These are phyloP conservation scores for Coenobita brevimanus DNA, from an alignment of 1,140 invertebrate species.

Conservation along the genomic window DNA sequence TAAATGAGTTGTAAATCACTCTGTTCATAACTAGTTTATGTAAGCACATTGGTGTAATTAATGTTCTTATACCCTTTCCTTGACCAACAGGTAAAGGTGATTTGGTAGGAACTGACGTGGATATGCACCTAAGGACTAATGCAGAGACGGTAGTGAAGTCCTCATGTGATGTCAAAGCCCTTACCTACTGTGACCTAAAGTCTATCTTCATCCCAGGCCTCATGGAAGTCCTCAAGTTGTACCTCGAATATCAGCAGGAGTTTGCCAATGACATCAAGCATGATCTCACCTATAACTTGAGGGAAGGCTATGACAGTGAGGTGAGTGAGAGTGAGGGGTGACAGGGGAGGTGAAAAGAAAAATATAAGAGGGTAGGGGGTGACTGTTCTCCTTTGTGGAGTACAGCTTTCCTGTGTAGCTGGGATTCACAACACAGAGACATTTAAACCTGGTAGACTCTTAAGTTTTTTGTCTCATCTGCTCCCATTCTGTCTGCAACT, in stretches of 20 bases:
- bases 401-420: too few species aligned
- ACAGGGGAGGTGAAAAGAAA: neutral
- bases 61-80: too few species aligned
- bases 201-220: slow-evolving; percentile 93
- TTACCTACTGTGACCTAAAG: slow-evolving; percentile 96
- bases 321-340: slow-evolving; percentile 71
- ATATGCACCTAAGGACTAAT: slow-evolving; percentile 69
- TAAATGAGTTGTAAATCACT: too few species aligned
- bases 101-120: slow-evolving; percentile 95
- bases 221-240: slow-evolving; percentile 90
- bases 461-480: too few species aligned
- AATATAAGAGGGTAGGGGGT: too few species aligned
- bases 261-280: slow-evolving; percentile 96
- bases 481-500: too few species aligned
- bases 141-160: slow-evolving; percentile 90
- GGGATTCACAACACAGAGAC: too few species aligned
- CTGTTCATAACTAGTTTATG: too few species aligned
- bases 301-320: slow-evolving; percentile 93
- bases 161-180: slow-evolving; percentile 93
- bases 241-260: slow-evolving; percentile 94
- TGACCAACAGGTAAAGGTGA: slow-evolving; percentile 90
- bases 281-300: slow-evolving; percentile 94
- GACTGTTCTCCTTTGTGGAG: too few species aligned
- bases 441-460: too few species aligned
- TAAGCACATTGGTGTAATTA: too few species aligned